phyloP scores from a whole-genome alignment of 1,140 invertebrate genomes.

The Bombus terrestris region DNA sequence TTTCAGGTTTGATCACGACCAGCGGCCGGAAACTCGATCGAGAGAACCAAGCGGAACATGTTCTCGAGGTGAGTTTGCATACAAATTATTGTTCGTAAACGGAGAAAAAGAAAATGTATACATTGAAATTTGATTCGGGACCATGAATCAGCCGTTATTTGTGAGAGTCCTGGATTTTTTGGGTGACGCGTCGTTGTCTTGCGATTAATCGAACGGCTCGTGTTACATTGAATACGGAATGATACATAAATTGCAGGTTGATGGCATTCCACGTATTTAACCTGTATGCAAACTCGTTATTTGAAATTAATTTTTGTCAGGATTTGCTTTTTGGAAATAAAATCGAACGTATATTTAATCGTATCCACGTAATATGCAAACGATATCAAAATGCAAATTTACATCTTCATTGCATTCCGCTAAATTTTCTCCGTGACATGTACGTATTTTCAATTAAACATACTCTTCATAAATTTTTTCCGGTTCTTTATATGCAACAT shows the following conservation, averaged over 20 bases:
- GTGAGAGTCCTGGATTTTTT: not conserved
- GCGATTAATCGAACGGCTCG: conserved; percentile 1
- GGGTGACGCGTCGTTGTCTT: not conserved
- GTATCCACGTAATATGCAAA: no score
- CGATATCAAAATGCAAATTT: no score
- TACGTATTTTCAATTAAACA: no score
- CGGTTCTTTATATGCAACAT: no score
- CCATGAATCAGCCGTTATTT: conserved; percentile 1
- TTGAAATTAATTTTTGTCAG: not conserved
- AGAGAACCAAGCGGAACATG: conserved; percentile 92
- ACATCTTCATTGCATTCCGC: no score
- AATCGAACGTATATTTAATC: no score
- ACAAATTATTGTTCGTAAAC: conserved; percentile 14
- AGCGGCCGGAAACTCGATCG: conserved; percentile 92
- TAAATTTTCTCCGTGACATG: no score
- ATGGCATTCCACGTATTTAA: not conserved
- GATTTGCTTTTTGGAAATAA: no score
- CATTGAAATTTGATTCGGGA: not conserved
- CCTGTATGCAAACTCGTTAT: not conserved
- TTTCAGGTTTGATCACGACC: conserved; percentile 91
- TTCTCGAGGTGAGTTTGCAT: conserved; percentile 88
- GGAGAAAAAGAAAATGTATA: not conserved
- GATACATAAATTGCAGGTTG: not conserved
- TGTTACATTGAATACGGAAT: not conserved
- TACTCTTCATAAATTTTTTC: no score